Evolutionary conservation across 2,113 vertebrate genomes (phyloP).

Genomic region (Trichechus manatus): DNA sequence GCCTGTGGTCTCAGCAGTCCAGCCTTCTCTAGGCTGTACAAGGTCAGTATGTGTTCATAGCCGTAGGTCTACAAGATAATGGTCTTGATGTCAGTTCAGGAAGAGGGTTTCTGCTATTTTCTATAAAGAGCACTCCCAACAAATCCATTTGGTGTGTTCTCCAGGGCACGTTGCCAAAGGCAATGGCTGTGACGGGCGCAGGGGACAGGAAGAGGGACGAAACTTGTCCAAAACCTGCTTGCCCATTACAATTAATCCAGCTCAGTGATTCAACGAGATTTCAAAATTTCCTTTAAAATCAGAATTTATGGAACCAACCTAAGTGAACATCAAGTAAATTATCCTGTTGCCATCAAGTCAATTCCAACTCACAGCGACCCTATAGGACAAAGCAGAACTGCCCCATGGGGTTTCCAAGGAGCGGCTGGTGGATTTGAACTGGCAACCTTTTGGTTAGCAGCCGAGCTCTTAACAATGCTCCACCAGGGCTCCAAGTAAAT

Average conservation of each 20-base stretch:
- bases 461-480: too few relatives aligned
- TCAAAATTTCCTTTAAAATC: background rate
- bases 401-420: too few relatives aligned
- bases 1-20: slow-evolving; percentile 94
- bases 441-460: too few relatives aligned
- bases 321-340: background rate
- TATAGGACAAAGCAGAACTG: too few relatives aligned
- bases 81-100: background rate
- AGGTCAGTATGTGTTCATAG: slow-evolving; percentile 96
- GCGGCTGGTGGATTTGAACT: too few relatives aligned
- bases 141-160: background rate
- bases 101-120: background rate
- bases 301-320: background rate
- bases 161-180: accelerated
- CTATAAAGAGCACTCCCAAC: background rate
- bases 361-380: too few relatives aligned
- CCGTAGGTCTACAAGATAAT: slow-evolving; percentile 93
- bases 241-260: background rate
- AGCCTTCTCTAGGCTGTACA: slow-evolving; percentile 96
- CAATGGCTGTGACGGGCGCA: accelerated
- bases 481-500: too few relatives aligned
- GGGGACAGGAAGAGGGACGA: accelerated
- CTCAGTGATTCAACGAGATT: background rate
- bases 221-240: too few relatives aligned
- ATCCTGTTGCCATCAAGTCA: too few relatives aligned